Evolutionary conservation across 2,888 invertebrate species (phyloP).

Genomic region (Xestobium rufovillosum): DNA sequence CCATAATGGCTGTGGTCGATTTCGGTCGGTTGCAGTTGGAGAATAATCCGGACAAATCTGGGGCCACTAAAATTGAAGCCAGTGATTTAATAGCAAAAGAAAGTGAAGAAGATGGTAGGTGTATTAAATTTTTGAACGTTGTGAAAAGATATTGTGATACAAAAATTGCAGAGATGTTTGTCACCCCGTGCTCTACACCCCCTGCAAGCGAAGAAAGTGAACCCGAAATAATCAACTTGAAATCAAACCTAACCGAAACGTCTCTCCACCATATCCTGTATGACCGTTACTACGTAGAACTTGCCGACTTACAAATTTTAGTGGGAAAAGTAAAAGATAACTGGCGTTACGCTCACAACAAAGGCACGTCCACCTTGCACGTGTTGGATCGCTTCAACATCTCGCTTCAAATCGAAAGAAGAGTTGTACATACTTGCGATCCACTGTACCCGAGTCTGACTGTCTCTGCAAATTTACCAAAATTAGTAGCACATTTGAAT

Average conservation of each 20-base stretch:
- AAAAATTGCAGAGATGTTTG: slow-evolving; percentile 53
- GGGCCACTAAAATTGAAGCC: slow-evolving; percentile 27
- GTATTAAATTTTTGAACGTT: slow-evolving; percentile 9
- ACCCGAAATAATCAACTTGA: slow-evolving; percentile 33
- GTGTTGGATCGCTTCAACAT: slow-evolving; percentile 58
- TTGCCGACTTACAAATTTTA: slow-evolving; percentile 79
- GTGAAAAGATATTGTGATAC: slow-evolving; percentile 3
- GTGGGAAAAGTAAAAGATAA: slow-evolving; percentile 84
- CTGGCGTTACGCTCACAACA: slow-evolving; percentile 81
- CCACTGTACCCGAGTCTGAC: slow-evolving; percentile 81
- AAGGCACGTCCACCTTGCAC: slow-evolving; percentile 78
- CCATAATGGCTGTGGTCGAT: slow-evolving; percentile 77
- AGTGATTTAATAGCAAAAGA: slow-evolving; percentile 39
- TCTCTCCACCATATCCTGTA: slow-evolving; percentile 63
- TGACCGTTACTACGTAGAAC: slow-evolving; percentile 69
- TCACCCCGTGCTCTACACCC: slow-evolving; percentile 83
- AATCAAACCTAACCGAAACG: slow-evolving; percentile 49
- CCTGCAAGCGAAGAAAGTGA: slow-evolving; percentile 69
- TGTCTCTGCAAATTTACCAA: slow-evolving; percentile 77
- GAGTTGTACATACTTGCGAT: slow-evolving; percentile 74
- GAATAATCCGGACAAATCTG: slow-evolving; percentile 39
- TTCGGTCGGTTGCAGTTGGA: slow-evolving; percentile 76
- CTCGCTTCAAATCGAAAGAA: slow-evolving; percentile 63
- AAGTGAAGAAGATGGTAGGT: slow-evolving; percentile 46
- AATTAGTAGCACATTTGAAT: slow-evolving; percentile 81